Conservation (phyloP, 2,797 vertebrate species). For the Smutsia temminckii region DNA sequence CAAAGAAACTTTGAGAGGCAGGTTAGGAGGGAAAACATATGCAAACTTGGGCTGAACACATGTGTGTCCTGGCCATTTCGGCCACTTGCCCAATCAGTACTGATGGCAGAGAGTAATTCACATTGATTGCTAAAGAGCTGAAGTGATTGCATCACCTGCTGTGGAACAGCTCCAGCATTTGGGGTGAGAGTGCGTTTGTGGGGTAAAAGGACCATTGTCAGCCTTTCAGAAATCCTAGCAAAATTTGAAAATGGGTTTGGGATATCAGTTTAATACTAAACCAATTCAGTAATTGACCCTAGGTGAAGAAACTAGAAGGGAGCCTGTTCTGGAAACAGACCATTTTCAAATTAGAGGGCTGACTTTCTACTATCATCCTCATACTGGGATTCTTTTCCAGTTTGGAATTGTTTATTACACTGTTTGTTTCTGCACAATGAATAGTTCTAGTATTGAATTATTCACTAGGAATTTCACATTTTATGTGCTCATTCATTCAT, state of each 20-base stretch:
- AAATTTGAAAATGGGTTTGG: constrained; percentile 37
- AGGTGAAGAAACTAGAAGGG: constrained; percentile 23
- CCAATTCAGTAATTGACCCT: constrained; percentile 12
- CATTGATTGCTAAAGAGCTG: neutral
- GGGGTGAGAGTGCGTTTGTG: neutral
- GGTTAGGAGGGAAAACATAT: neutral
- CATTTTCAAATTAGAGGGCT: constrained; percentile 1
- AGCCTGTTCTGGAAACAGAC: constrained; percentile 19
- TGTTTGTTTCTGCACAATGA: neutral
- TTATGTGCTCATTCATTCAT: neutral
- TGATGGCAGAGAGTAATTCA: neutral
- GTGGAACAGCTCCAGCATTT: neutral
- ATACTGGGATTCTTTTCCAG: neutral
- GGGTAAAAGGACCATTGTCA: neutral
- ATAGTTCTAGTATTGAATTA: neutral
- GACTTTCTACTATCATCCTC: neutral
- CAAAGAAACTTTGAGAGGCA: neutral
- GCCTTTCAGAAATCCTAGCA: neutral
- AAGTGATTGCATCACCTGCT: neutral
- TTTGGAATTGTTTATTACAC: neutral
- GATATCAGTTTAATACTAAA: neutral
- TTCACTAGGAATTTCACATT: neutral
- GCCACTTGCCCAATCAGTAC: neutral
- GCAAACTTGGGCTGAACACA: neutral
- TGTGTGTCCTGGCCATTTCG: neutral